Evolutionary conservation across 2,888 invertebrate species (phyloP), one percentile per base, ranked within the genome.

Genomic region (Cephus sareptanus): DNA sequence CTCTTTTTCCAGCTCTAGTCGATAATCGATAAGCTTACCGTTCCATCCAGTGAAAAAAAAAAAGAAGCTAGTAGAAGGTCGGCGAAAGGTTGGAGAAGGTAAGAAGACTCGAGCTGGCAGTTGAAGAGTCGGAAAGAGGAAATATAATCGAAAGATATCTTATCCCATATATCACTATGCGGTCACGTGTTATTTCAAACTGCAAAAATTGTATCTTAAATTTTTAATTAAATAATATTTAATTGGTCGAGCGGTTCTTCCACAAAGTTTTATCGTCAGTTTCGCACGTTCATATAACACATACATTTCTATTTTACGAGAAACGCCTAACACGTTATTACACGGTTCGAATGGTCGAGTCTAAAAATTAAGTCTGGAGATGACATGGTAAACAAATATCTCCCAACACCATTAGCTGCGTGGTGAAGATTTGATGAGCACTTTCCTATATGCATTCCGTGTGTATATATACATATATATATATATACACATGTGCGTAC

Each of bases 1-100:
- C 80, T 83, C 85, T 85, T 85, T 86, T 86, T 86, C 84, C 83
- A 80, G 78, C 31, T 3, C 82, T 83, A 81, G 80, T 82, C 86
- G 82, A 86, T 86, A 86, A 86, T 86, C 85, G 85, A 86, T 86
- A 84, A 79, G 37, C 79, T 77, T 77, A 77, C 77, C 79, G 76
- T 76, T 76, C 76, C n/a, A 40, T 33, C 30, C 23, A 56, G 56
- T 56, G 23, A 56, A 56, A 56, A 23, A 40, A 56, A 9, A 34
- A 31, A 31, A 31, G 30, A 31, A 34, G 34, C 56, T 56, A 23
- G 9, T 56, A 23, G 9, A 56, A 56, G 56, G 56, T 56, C 23
- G 56, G 2, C 23, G 0, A 56, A 56, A 56, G 56, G 56, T 56
- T 56, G 56, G 23, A 23, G 23, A 56, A 56, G 56, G 56, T 56